A percentile compares a stretch with the other conserved stretches of the same genome.
These are phyloP conservation scores for Argya squamiceps DNA, from an alignment of 2,797 vertebrate species.

Conservation along the genomic window DNA sequence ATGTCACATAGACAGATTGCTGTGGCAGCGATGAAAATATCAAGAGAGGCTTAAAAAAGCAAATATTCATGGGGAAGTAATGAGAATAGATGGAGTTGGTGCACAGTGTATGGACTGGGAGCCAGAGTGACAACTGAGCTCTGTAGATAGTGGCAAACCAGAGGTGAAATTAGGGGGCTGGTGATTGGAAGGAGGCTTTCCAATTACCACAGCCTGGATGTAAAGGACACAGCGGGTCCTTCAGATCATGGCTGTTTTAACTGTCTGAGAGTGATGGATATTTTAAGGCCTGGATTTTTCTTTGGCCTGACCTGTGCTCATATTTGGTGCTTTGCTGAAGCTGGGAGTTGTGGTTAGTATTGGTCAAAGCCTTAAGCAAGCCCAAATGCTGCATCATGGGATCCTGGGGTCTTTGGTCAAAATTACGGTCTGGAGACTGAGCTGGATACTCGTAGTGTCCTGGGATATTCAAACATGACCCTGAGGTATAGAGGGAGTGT, in stretches of 20 bases:
- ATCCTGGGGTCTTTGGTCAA: background rate
- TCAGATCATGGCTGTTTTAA: background rate
- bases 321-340: background rate
- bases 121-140: background rate
- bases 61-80: slow-evolving; percentile 14
- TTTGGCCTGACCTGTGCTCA: accelerated
- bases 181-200: background rate
- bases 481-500: background rate
- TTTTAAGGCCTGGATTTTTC: background rate
- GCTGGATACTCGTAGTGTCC: accelerated
- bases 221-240: background rate
- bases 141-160: background rate
- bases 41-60: slow-evolving; percentile 30
- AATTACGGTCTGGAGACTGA: background rate
- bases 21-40: slow-evolving; percentile 19
- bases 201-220: no score
- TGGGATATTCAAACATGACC: background rate
- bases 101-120: background rate
- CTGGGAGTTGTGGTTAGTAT: background rate
- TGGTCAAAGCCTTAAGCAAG: background rate
- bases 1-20: slow-evolving; percentile 22
- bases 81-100: background rate
- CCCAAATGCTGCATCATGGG: accelerated
- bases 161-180: background rate
- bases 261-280: background rate